A percentile compares a stretch with the other conserved stretches of the same genome.
Conservation (phyloP, 23 tunicate species). For the Halocynthia roretzi region DNA sequence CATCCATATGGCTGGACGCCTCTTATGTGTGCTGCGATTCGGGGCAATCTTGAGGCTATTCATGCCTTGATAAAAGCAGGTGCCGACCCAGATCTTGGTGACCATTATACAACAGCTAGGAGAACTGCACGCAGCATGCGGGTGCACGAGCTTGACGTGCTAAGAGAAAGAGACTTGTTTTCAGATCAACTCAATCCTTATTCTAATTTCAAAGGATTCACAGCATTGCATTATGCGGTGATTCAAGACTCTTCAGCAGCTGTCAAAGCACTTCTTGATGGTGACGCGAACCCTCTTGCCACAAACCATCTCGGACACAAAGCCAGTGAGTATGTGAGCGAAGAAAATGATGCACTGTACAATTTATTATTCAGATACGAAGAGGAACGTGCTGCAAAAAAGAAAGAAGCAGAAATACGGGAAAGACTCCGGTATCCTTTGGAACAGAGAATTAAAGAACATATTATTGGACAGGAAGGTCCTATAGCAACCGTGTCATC, state of each 20-base stretch:
- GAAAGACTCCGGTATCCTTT: slow-evolving; percentile 83
- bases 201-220: slow-evolving; percentile 78
- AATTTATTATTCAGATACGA: slow-evolving; percentile 17
- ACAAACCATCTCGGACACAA: slow-evolving; percentile 67
- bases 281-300: slow-evolving; percentile 66
- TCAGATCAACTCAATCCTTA: slow-evolving; percentile 20
- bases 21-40: slow-evolving; percentile 64
- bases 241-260: slow-evolving; percentile 23
- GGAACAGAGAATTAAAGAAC: slow-evolving; percentile 74
- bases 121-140: slow-evolving; percentile 1
- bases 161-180: slow-evolving; percentile 55
- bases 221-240: slow-evolving; percentile 91
- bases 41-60: slow-evolving; percentile 23
- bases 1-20: slow-evolving; percentile 95
- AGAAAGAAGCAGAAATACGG: slow-evolving; percentile 44
- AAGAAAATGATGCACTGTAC: slow-evolving; percentile 18
- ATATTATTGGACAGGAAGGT: slow-evolving; percentile 86
- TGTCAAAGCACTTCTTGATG: slow-evolving; percentile 47
- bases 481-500: slow-evolving; percentile 79
- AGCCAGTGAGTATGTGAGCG: slow-evolving; percentile 46
- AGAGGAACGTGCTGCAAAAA: slow-evolving; percentile 11
- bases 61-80: slow-evolving; percentile 54
- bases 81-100: slow-evolving; percentile 80
- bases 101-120: slow-evolving; percentile 21
- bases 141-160: slow-evolving; percentile 14